These are phyloP conservation scores for Leptopilina drosophilae DNA, from an alignment of 2,888 invertebrate species.

Conservation along the genomic window DNA sequence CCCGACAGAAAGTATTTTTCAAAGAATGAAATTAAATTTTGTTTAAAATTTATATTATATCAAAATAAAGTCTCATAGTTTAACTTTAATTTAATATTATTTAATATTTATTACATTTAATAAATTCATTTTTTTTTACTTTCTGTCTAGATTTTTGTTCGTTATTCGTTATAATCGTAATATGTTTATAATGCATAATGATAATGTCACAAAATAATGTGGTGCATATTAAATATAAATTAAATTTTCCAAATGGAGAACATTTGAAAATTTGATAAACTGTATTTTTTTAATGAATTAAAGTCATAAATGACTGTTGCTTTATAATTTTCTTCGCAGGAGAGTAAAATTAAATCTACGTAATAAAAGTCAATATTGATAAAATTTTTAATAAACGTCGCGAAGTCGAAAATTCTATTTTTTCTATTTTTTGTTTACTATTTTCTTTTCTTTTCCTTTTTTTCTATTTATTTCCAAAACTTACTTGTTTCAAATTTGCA, in stretches of 20 bases:
- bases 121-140: background rate
- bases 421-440: no score
- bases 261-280: background rate
- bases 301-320: background rate
- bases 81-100: no score
- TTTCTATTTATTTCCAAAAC: no score
- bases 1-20: slow-evolving; percentile 2
- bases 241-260: background rate
- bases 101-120: no score
- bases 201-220: slow-evolving; percentile 1
- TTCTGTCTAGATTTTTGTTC: background rate
- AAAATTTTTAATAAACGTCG: no score
- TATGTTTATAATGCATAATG: background rate
- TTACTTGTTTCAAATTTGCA: no score
- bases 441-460: no score
- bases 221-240: slow-evolving; percentile 20
- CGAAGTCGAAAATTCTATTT: no score
- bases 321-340: background rate
- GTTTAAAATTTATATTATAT: background rate
- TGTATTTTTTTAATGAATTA: background rate
- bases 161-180: background rate
- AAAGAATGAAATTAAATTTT: background rate
- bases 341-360: background rate
- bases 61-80: no score
- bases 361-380: no score